These are phyloP conservation scores for Andrena trimmerana DNA, from an alignment of 2,888 invertebrate species.

Conservation along the genomic window DNA sequence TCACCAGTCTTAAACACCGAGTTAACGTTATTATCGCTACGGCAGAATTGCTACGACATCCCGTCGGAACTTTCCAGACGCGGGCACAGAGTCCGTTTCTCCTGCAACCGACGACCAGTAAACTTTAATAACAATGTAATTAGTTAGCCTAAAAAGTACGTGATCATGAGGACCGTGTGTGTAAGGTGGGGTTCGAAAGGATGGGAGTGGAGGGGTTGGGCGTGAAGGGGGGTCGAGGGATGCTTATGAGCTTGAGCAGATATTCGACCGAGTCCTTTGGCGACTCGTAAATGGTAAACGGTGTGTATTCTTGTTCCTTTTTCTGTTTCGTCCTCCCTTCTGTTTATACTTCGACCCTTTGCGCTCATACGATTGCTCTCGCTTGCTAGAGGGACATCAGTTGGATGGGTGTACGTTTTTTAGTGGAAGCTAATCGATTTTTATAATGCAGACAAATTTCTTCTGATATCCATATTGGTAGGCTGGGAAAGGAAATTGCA, in stretches of 20 bases:
- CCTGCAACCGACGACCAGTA: constrained; percentile 41
- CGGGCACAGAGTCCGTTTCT: constrained; percentile 34
- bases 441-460: too few species aligned
- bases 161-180: constrained; percentile 15
- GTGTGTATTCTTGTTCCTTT: background rate
- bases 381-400: background rate
- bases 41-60: constrained; percentile 67
- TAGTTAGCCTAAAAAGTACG: constrained; percentile 57
- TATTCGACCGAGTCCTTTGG: constrained; percentile 53
- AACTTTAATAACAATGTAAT: constrained; percentile 60
- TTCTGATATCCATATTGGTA: too few species aligned
- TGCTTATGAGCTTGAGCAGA: constrained; percentile 68
- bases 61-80: constrained; percentile 51
- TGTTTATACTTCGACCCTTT: background rate
- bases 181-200: background rate
- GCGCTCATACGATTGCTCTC: background rate
- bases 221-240: background rate
- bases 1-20: constrained; percentile 72
- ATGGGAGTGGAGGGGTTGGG: background rate
- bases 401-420: too few species aligned
- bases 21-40: constrained; percentile 74
- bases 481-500: too few species aligned
- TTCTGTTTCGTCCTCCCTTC: background rate
- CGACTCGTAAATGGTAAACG: constrained; percentile 21
- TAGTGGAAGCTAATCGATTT: too few species aligned